phyloP scores from a whole-genome alignment of 2,797 vertebrate species.

The Pangasius macronema region DNA sequence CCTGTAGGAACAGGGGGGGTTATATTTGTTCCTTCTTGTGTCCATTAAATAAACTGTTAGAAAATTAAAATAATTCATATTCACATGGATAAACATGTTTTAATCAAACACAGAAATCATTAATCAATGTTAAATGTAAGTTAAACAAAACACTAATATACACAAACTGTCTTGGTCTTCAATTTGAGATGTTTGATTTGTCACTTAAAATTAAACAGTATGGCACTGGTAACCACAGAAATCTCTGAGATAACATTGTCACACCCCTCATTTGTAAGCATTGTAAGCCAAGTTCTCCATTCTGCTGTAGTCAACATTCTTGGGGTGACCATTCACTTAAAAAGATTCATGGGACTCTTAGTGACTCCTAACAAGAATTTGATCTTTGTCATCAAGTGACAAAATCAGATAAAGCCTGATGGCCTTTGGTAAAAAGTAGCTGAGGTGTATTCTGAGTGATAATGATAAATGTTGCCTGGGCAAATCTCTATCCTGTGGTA shows the following conservation, averaged over 20 bases:
- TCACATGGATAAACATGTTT: not conserved
- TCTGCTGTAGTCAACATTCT: not conserved
- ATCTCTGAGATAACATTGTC: not conserved
- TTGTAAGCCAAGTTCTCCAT: not conserved
- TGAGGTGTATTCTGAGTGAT: not conserved
- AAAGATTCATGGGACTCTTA: not conserved
- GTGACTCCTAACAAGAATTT: not conserved
- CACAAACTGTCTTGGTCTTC: not conserved
- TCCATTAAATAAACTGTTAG: not conserved
- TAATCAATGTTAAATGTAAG: not conserved
- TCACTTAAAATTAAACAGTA: not conserved
- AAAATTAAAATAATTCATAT: not conserved
- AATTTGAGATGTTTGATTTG: not conserved
- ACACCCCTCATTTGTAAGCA: not conserved
- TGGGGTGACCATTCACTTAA: not conserved
- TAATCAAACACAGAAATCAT: slow-evolving; percentile 1
- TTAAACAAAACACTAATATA: not conserved
- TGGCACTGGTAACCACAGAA: not conserved
- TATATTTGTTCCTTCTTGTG: not conserved
- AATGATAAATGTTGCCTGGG: not conserved
- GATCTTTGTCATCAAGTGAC: not conserved
- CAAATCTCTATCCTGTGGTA: not conserved
- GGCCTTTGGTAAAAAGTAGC: not conserved
- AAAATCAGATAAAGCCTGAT: not conserved
- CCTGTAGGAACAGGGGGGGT: not conserved